These are phyloP conservation scores for Sussaba pulchella DNA, from an alignment of 2,888 invertebrate species.

Conservation along the genomic window DNA sequence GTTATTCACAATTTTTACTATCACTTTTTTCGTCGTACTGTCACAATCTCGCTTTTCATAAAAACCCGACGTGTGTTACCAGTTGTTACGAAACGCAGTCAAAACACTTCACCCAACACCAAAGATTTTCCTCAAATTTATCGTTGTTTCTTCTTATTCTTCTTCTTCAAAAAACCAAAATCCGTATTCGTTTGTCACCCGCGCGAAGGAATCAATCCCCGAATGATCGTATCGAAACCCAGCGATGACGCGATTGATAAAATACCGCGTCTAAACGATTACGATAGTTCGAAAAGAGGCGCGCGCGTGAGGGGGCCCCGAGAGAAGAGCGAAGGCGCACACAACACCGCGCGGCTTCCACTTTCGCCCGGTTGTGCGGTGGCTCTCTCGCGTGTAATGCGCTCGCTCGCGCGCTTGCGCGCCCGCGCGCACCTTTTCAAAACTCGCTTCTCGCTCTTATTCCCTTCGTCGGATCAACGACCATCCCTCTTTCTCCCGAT, in stretches of 20 bases:
- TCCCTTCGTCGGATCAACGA: conserved; percentile 11
- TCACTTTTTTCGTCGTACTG: no score
- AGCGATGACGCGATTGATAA: conserved; percentile 22
- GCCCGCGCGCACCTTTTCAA: conserved; percentile 36
- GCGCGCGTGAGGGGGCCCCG: conserved; percentile 61
- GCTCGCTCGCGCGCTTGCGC: conserved; percentile 30
- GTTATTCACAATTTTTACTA: no score
- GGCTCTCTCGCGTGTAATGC: conserved; percentile 32
- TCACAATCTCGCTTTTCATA: no score
- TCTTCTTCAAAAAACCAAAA: not conserved
- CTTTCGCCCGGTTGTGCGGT: conserved; percentile 68
- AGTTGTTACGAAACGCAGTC: not conserved
- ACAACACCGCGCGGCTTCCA: conserved; percentile 66
- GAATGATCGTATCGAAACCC: not conserved
- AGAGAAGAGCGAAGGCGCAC: not conserved
- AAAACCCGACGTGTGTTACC: no score
- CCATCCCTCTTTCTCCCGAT: no score
- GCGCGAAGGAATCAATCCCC: no score
- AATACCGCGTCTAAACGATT: conserved; percentile 43
- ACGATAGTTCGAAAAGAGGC: conserved; percentile 48
- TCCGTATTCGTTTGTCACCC: no score
- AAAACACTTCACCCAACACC: no score
- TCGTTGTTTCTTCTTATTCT: not conserved
- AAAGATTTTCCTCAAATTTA: not conserved
- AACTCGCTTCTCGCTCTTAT: conserved; percentile 40